Conservation (phyloP, 1,140 invertebrate species). For the Drosophila pruinosa region DNA sequence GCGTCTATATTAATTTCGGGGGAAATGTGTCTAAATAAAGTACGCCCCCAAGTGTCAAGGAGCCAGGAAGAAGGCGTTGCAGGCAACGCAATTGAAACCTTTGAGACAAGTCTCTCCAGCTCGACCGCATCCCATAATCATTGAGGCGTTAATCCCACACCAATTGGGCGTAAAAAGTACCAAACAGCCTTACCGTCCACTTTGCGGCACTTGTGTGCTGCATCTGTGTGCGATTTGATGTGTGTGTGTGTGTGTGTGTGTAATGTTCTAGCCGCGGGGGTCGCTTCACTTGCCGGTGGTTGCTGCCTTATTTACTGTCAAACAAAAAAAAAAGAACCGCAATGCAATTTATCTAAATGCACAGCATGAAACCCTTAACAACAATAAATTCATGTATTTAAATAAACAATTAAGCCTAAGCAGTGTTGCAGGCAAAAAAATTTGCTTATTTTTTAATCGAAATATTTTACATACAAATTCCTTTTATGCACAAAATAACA, state of each 20-base stretch:
- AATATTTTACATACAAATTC: too few relatives aligned
- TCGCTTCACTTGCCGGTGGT: constrained; percentile 38
- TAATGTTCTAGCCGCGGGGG: constrained; percentile 25
- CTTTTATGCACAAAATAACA: too few relatives aligned
- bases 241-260: constrained; percentile 6
- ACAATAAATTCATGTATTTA: too few relatives aligned
- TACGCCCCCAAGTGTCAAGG: constrained; percentile 56
- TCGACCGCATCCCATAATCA: constrained; percentile 41
- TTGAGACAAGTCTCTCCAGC: constrained; percentile 32
- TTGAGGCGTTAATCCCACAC: constrained; percentile 75
- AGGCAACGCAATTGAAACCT: constrained; percentile 68
- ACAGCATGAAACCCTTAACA: constrained; percentile 61
- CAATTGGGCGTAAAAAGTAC: constrained; percentile 78
- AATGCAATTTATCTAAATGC: constrained; percentile 76
- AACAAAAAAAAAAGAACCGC: constrained; percentile 23
- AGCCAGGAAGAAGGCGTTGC: constrained; percentile 75
- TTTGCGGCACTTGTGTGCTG: constrained; percentile 67
- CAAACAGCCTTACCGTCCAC: constrained; percentile 38
- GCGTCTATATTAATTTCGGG: not conserved
- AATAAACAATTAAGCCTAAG: too few relatives aligned
- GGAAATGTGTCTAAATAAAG: constrained; percentile 17
- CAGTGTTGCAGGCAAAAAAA: too few relatives aligned
- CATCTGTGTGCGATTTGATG: constrained; percentile 1
- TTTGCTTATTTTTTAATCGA: too few relatives aligned
- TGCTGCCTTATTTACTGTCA: constrained; percentile 64